Evolutionary conservation across 2,888 invertebrate species (phyloP), one percentile per base, ranked within the genome.

Genomic region (Helicoverpa assulta): DNA sequence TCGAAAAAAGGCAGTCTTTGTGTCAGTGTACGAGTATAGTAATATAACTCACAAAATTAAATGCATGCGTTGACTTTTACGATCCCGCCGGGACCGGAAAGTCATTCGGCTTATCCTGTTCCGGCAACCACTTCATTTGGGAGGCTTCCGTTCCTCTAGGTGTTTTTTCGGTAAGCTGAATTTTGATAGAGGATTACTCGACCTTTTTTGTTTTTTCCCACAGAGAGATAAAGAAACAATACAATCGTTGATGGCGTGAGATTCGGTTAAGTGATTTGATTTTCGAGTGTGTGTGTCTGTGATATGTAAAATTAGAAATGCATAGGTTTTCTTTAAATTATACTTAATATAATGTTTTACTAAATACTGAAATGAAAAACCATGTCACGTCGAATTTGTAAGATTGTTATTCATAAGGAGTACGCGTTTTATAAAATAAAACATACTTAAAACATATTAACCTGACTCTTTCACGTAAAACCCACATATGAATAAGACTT

Each of bases 11-110:
- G 60, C 57, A 62, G 57, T 33, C 56, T 52, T 33, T 50, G 60
- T 60, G 70, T 74, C 68, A 70, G 66, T 71, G 68, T 76, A 71
- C 63, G 73, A 64, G n/a, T 61, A 57, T 60, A 63, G 84, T 83
- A 85, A 80, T 87, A 89, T 92, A 91, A 90, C 88, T 91, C 87
- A 86, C 82, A 77, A 89, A 91, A 92, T 92, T 91, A 92, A 92
- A 92, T 91, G 92, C 92, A 92, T 90, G 92, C 91, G 93, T 92
- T 90, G 92, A 91, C 89, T 91, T 92, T 93, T 92, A 93, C 91
- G 90, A 87, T 85, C 85, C 91, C 90, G 65, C 68, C 70, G 92
- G 88, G 92, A 88, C 89, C 88, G 90, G 90, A 86, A 90, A 91
- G 91, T 91, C 91, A 90, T 93, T 89, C 86, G 90, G 89, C 85